Percentiles rank a stretch among this genome's conserved stretches.
Evolutionary conservation across 2,888 invertebrate genomes (phyloP).

Genomic region (Cephus rjabovi): DNA sequence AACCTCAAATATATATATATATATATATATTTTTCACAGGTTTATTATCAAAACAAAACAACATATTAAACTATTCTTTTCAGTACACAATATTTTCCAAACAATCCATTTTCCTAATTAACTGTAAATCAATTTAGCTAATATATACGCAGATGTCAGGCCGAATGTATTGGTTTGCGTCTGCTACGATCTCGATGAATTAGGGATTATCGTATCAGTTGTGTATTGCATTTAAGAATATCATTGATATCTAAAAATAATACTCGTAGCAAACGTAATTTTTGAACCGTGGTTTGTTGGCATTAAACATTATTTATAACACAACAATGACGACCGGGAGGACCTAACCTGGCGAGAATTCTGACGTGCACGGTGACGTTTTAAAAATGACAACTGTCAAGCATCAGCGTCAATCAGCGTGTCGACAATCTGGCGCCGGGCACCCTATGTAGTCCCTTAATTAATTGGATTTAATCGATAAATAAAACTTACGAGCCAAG

Average conservation of each 20-base stretch:
- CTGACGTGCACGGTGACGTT: neutral
- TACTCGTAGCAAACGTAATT: neutral
- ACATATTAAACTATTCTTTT: neutral
- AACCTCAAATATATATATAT: neutral
- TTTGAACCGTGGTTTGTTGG: neutral
- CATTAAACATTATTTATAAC: neutral
- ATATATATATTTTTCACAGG: neutral
- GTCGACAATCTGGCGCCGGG: neutral
- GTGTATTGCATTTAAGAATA: neutral
- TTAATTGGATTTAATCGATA: conserved; percentile 8
- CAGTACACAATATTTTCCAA: neutral
- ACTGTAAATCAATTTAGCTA: neutral
- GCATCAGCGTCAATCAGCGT: neutral
- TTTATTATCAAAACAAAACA: neutral
- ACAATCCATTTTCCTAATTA: neutral
- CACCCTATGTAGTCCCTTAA: neutral
- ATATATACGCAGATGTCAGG: neutral
- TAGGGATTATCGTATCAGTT: neutral
- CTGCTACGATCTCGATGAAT: neutral
- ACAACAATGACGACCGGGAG: neutral
- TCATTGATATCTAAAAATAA: neutral
- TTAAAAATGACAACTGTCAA: neutral
- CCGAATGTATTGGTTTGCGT: neutral
- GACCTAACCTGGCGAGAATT: neutral
- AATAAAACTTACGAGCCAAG: conserved; percentile 4